Base-by-base conservation (phyloP, 2,797 vertebrate species). In the Microctenopoma steveboyesi region DNA sequence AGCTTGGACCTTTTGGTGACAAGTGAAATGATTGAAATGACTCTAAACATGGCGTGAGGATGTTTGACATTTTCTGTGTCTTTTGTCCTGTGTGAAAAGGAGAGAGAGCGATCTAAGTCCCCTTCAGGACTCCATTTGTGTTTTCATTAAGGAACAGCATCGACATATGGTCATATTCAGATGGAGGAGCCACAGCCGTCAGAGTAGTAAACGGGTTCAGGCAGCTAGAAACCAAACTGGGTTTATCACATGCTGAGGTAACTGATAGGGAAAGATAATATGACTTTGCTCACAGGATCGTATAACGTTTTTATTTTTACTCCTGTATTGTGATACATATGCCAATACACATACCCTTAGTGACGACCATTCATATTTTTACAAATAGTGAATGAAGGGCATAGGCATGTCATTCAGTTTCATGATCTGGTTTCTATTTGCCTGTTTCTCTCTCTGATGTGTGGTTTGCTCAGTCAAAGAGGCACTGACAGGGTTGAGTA, bases 11-110 rank as follows among this genome's bases (percentile, higher is more conserved):
- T 76, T 69, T 51, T 10, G 49, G 28, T 79, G 55, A 69, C 57
- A 59, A 68, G 69, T 81, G 70, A 67, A 64, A 53, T 76, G 51
- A 59, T 37, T 82, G 47, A 67, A 64, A 53, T 76, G 51, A 59
- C 33, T 82, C 43, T 66, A 69, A 76, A 74, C 67, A 59, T 65
- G 5, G 49, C 61, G 66, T 65, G 81, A 59, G 47, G 51, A 53
- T 59, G 16, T 35, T 30, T 78, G 39, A 12, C 8, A 49, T 63
- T 64, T 59, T 5, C 43, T 71, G 12, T 69, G 51, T 49, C 9
- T 4, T 40, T 52, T 67, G 12, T 63, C 37, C 13, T 66, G 42
- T 12, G 39, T 73, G 13, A 30, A 18, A 15, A 37, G 18, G 22
- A 22, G 22, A 22, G 22, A 22, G 22, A 22, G 22, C 22, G 22